phyloP scores from a whole-genome alignment of 2,113 vertebrate species.

The Charadrius vociferus region DNA sequence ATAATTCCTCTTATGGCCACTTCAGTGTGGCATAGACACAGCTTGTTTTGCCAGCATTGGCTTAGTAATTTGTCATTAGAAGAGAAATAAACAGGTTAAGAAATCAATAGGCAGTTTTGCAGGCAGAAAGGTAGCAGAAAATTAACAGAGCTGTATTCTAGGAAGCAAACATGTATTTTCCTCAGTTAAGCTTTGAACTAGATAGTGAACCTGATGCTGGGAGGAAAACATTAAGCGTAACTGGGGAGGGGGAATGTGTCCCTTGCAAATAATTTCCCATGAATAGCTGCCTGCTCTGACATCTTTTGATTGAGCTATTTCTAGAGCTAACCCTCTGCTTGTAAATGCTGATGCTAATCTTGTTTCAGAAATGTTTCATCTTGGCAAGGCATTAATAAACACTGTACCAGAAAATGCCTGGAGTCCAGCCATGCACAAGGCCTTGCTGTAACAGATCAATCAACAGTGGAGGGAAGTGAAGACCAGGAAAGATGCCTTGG shows the following conservation, averaged over 20 bases:
- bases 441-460: not conserved
- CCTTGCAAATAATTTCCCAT: conserved; percentile 14
- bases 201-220: not conserved
- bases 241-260: not conserved
- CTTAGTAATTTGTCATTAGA: not conserved
- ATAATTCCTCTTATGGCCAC: not conserved
- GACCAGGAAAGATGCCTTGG: not conserved
- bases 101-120: conserved; percentile 32
- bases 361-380: conserved; percentile 47
- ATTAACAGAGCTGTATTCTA: not conserved
- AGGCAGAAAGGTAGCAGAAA: conserved; percentile 15
- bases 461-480: not conserved
- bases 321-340: conserved; percentile 12
- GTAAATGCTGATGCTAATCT: conserved; percentile 51
- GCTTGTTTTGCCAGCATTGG: not conserved
- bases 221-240: not conserved
- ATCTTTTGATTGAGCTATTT: conserved; percentile 55
- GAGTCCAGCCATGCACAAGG: not conserved
- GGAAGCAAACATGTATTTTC: not conserved
- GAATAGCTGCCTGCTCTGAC: not conserved
- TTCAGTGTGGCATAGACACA: not conserved
- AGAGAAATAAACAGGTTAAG: not conserved
- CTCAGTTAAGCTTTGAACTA: conserved; percentile 14
- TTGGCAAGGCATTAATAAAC: conserved; percentile 51
- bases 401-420: not conserved